Evolutionary conservation across 2,797 vertebrate species (phyloP).

Genomic region (Orestias chungarensis): DNA sequence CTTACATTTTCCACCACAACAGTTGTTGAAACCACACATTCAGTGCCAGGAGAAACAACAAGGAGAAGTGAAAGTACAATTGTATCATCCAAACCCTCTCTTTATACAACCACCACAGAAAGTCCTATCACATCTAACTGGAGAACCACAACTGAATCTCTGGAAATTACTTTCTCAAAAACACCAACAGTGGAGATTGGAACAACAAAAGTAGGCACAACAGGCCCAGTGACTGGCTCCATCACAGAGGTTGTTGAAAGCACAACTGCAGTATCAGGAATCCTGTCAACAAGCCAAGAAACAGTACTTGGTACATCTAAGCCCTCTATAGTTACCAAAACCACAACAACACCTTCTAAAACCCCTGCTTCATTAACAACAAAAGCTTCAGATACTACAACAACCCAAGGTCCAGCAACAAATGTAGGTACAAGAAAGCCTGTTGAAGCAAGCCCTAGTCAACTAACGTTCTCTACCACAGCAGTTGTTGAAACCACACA

Average conservation of each 20-base stretch:
- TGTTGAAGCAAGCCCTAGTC: background rate
- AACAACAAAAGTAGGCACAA: background rate
- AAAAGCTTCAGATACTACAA: fast-evolving
- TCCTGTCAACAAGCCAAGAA: background rate
- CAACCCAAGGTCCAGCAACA: background rate
- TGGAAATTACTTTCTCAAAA: background rate
- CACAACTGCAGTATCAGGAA: background rate
- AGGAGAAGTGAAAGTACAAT: background rate
- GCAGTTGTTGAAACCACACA: background rate
- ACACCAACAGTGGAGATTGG: background rate
- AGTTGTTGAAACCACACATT: background rate
- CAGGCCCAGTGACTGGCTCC: background rate
- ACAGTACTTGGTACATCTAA: background rate
- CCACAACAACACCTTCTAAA: background rate
- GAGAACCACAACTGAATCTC: background rate
- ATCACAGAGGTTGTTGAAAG: background rate
- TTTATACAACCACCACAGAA: background rate
- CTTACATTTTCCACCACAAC: background rate
- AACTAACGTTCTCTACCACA: background rate
- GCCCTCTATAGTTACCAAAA: background rate
- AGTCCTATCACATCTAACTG: background rate
- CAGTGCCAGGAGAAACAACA: background rate
- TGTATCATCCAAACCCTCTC: background rate
- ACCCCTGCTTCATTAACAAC: fast-evolving
- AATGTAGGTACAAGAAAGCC: background rate